Evolutionary conservation across 2,113 vertebrate genomes (phyloP), one percentile per base, ranked within the genome.

Genomic region (Actinemys pallida): DNA sequence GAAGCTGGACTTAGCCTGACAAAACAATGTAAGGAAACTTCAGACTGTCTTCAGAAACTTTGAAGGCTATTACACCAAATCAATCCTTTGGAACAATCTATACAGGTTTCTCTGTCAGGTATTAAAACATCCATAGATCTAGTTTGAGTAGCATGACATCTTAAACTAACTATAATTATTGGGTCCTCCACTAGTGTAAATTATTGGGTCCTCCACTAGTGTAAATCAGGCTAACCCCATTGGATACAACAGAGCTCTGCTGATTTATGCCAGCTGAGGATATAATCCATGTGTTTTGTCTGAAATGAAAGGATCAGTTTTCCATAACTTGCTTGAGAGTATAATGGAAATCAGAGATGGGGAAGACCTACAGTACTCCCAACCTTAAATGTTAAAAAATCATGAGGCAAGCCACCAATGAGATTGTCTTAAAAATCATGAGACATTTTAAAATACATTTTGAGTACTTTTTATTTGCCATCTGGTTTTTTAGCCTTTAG

Each of bases 131-230:
- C 7, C 8, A 82, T 62, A 87, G 90, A 86, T 5, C 42, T 45
- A 45, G 2, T 2, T 2, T 87, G 39, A 31, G 27, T 5, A 87
- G 25, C 13, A 87, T 3, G 83, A 72, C 4, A 57, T 39, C 52
- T 78, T 39, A 93, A 96, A 88, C 65, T 57, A 79, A 72, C 3
- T 88, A 25, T 72, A 57, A 72, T 84, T 12, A 16, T 84, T 87
- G 47, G 5, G 52, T 72, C 69, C 39, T 86, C 84, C 27, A 25
- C 25, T 27, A 19, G 27, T 29, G 16, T 47, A 78, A 82, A 35
- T 19, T n/a, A n/a, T n/a, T n/a, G n/a, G n/a, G n/a, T 20, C 50
- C 39, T 86, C 84, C 27, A 25, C 25, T 27, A 19, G 27, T 29
- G 16, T 47, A 78, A 82, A 35, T 19, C 78, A 91, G 59, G 5